phyloP scores from a whole-genome alignment of 1,140 invertebrate genomes.

The Macrosteles quadrilineatus region DNA sequence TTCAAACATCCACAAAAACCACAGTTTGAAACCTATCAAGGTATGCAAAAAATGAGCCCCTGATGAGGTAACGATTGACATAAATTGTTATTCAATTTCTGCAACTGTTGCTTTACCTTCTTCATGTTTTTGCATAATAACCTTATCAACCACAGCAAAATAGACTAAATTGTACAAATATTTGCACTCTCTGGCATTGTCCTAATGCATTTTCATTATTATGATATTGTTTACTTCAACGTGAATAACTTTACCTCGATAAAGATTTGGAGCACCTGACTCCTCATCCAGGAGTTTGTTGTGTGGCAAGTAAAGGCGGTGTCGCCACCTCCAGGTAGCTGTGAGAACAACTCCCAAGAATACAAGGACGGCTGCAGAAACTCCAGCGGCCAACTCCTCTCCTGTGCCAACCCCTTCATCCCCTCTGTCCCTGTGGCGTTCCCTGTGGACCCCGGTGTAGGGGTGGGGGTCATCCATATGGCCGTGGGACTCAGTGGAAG shows the following conservation, averaged over 20 bases:
- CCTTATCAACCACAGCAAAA: too few species aligned
- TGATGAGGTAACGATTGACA: too few species aligned
- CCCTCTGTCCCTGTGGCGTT: not conserved
- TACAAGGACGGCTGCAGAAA: not conserved
- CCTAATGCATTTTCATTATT: too few species aligned
- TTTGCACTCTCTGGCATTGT: too few species aligned
- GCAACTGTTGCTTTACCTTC: too few species aligned
- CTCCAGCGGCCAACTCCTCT: not conserved
- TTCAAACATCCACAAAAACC: too few species aligned
- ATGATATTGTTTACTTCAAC: too few species aligned
- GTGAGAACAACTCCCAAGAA: not conserved
- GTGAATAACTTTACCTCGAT: not conserved
- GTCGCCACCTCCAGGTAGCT: not conserved
- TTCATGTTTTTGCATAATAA: too few species aligned
- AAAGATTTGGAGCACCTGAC: not conserved
- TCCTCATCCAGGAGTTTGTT: not conserved
- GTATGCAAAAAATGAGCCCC: too few species aligned
- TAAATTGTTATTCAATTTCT: too few species aligned
- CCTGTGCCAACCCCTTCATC: not conserved
- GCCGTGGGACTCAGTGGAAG: not conserved
- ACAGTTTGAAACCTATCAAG: too few species aligned
- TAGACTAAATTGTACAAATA: too few species aligned
- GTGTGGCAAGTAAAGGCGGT: not conserved
- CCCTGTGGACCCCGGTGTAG: not conserved
- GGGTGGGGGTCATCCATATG: not conserved